Base-by-base conservation (phyloP, 2,797 vertebrate genomes). In the Muscicapa striata region DNA sequence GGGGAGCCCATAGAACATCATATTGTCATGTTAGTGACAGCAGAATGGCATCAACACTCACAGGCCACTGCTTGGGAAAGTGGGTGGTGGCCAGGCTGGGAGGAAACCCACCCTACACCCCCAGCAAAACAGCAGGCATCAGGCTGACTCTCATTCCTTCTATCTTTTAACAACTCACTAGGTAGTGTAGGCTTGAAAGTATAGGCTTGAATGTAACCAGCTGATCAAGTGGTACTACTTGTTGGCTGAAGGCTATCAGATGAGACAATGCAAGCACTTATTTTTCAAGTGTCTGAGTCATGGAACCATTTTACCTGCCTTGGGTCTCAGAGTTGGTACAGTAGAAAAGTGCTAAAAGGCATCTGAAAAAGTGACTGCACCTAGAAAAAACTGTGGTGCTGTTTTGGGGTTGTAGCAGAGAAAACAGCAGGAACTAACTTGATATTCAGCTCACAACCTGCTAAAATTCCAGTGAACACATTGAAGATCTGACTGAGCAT, bases 21-120 rank as follows among this genome's bases (percentile, higher is more conserved):
- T 19, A n/a, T 13, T 59, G 18, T n/a, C 40, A 58, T 26, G n/a
- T 9, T 26, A 66, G 52, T 0, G 3, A 76, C 30, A 58, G 17
- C 29, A 73, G 67, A 92, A 76, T 1, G 4, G 15, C 72, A 80
- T 32, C 15, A 5, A 36, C 36, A 23, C 19, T 73, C 45, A 45
- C 24, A 67, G 20, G 41, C 1, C 36, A 70, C 13, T 0, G 0
- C 41, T n/a, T 1, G 0, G 38, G 46, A 46, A 61, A 48, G 72
- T 0, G 0, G 2, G 20, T 15, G 11, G 19, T 45, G 17, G 21
- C 16, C 26, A 81, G 34, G 30, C 8, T n/a, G 52, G 58, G 29
- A 57, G 43, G 30, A 84, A 84, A 67, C 10, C 27, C 7, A 19
- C 12, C 11, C n/a, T 15, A 11, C 2, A 11, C 9, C 4, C 30